Conservation (phyloP, 1,140 invertebrate species). For the Lamellibrachia luymesi region DNA sequence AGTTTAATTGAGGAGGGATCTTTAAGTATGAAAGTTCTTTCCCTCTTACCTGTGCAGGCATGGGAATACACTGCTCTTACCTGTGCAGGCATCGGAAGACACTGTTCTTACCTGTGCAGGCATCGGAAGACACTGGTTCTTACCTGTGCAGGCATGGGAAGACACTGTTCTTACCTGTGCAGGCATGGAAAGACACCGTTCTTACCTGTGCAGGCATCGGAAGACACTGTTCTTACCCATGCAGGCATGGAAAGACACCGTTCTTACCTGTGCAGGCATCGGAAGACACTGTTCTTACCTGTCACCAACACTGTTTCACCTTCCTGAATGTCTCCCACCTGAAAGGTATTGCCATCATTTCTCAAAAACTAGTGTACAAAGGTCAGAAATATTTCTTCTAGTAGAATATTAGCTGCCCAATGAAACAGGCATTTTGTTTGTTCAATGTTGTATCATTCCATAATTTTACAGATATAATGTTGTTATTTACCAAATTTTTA, state of each 20-base stretch:
- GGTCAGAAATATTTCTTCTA: neutral
- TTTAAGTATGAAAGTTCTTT: neutral
- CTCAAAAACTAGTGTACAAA: neutral
- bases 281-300: slow-evolving; percentile 30
- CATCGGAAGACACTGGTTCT: no score
- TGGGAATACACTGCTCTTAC: no score
- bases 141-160: no score
- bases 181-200: no score
- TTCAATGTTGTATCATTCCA: neutral
- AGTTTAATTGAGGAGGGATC: no score
- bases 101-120: no score
- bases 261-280: no score
- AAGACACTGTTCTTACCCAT: neutral
- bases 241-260: neutral
- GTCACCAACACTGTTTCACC: slow-evolving; percentile 55
- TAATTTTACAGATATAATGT: neutral
- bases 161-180: no score
- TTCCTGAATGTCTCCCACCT: slow-evolving; percentile 45
- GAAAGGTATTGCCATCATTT: slow-evolving; percentile 17
- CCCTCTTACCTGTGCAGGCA: neutral
- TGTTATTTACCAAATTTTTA: no score
- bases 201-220: no score
- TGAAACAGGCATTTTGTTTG: neutral
- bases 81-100: no score
- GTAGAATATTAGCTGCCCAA: neutral